Percentiles rank a stretch among this genome's conserved stretches.
Evolutionary conservation across 92 coral and sea anemone species (phyloP).

Genomic region (Porites divaricata): DNA sequence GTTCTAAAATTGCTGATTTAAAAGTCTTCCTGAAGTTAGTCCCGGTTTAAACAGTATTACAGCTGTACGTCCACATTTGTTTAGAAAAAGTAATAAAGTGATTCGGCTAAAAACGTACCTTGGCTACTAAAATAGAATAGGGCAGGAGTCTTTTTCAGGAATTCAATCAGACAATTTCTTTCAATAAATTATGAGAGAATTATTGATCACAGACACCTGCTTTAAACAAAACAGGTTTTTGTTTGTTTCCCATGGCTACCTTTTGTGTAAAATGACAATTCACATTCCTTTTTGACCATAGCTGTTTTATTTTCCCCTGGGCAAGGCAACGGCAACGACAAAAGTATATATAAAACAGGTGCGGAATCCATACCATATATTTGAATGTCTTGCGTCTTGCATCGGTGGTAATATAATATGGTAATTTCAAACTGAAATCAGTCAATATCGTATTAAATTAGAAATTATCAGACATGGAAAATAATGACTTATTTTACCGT

Average conservation of each 20-base stretch:
- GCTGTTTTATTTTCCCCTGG: not conserved
- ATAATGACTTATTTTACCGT: no score
- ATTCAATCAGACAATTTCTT: conserved; percentile 19
- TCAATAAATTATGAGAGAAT: conserved; percentile 31
- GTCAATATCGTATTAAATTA: not conserved
- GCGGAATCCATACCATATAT: not conserved
- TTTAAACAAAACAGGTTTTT: not conserved
- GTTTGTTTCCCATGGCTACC: not conserved
- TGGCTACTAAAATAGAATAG: not conserved
- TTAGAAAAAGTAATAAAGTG: not conserved
- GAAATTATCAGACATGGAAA: not conserved
- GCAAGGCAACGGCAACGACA: not conserved
- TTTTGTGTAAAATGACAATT: not conserved
- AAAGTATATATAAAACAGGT: not conserved
- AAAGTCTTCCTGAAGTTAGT: not conserved
- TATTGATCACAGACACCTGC: conserved; percentile 21
- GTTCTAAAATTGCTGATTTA: not conserved
- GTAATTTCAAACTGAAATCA: not conserved
- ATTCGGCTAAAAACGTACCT: not conserved
- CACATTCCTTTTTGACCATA: not conserved
- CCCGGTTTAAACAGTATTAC: no score
- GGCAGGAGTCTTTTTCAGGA: not conserved
- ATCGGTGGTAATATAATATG: not conserved
- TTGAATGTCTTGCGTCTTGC: not conserved
- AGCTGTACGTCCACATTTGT: not conserved